Evolutionary conservation across 1,140 invertebrate species (phyloP).

Genomic region (Pantala flavescens): DNA sequence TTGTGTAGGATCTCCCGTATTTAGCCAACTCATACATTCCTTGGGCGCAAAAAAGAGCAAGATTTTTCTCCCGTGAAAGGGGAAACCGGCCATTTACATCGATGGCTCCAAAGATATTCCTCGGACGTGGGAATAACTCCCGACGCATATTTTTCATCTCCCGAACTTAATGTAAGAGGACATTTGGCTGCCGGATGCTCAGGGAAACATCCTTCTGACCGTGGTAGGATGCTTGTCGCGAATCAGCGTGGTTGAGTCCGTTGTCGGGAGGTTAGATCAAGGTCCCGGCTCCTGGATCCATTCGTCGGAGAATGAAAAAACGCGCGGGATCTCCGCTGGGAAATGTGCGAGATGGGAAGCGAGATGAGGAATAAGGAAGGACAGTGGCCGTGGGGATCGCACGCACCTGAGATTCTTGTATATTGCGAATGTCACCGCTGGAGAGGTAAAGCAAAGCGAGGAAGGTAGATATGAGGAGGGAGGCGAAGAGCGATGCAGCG

Average conservation of each 20-base stretch:
- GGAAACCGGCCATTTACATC: too few relatives aligned
- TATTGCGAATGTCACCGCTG: too few relatives aligned
- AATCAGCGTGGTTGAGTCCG: neutral
- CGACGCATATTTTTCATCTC: neutral
- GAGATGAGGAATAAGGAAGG: neutral
- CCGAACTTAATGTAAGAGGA: neutral
- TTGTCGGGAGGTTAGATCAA: constrained; percentile 3
- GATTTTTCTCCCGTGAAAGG: too few relatives aligned
- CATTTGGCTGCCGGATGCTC: neutral
- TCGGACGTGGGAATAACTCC: neutral
- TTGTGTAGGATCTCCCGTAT: too few relatives aligned
- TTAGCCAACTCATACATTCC: too few relatives aligned
- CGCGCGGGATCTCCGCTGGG: neutral
- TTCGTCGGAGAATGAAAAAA: neutral
- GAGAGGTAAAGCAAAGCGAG: too few relatives aligned
- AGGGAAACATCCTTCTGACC: neutral
- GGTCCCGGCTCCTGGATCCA: neutral
- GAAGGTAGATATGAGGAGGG: neutral
- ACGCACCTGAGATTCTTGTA: too few relatives aligned
- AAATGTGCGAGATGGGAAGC: neutral
- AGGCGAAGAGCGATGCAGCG: neutral
- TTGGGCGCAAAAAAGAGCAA: too few relatives aligned
- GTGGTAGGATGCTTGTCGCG: neutral
- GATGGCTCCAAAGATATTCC: neutral
- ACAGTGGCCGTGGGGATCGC: neutral